A percentile compares a stretch with the other conserved stretches of the same genome.
Conservation (phyloP, 2,797 vertebrate genomes). For the Halcyon smyrnensis region DNA sequence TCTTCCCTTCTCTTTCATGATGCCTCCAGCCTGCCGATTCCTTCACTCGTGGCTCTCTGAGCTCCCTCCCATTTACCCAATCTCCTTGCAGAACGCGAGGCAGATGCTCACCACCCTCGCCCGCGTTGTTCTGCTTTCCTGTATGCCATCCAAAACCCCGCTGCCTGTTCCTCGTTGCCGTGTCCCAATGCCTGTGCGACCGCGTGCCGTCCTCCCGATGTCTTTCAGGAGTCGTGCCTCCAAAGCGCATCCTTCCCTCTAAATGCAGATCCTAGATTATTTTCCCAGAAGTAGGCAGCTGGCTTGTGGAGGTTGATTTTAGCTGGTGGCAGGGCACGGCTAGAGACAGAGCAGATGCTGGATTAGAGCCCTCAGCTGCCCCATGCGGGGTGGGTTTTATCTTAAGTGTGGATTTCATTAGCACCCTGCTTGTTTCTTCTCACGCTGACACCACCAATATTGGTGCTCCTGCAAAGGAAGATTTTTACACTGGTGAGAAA, state of each 20-base stretch:
- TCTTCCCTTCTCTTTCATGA: not conserved
- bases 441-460: accelerated
- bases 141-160: accelerated
- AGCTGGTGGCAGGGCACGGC: not conserved
- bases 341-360: accelerated
- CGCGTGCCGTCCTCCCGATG: accelerated
- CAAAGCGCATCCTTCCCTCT: not conserved
- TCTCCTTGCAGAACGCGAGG: not conserved
- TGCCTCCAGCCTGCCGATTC: not conserved
- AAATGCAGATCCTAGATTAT: not conserved
- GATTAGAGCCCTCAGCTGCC: not conserved
- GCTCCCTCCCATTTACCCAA: not conserved
- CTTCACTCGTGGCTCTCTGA: not conserved
- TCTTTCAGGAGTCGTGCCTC: not conserved
- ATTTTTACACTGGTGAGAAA: not conserved
- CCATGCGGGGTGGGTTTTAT: accelerated
- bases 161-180: accelerated
- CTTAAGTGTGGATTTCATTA: accelerated
- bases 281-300: accelerated
- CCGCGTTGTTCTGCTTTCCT: not conserved
- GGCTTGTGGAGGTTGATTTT: not conserved
- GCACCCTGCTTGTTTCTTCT: not conserved
- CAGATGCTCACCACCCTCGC: not conserved
- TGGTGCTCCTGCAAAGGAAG: accelerated
- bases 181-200: accelerated